phyloP scores from a whole-genome alignment of 2,888 invertebrate genomes.

The Saturnia japonica region DNA sequence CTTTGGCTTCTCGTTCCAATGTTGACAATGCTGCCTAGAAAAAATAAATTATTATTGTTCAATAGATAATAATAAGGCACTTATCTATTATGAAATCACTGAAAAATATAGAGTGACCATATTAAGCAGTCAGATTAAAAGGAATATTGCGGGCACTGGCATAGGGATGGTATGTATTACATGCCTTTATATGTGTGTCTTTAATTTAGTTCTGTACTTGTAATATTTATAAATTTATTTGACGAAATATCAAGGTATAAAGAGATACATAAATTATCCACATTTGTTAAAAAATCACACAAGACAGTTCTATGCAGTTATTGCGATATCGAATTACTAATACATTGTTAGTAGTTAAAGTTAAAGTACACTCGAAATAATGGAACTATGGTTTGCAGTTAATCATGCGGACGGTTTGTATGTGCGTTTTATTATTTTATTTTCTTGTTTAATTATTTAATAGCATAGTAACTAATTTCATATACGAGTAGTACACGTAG shows the following conservation, averaged over 20 bases:
- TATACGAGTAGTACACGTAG: no score
- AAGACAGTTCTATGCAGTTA: neutral
- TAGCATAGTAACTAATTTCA: neutral
- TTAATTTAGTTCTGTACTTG: neutral
- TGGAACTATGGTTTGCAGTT: neutral
- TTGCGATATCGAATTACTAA: neutral
- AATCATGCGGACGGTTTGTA: conserved; percentile 5
- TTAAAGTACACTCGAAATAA: conserved; percentile 11
- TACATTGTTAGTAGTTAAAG: neutral
- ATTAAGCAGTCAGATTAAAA: no score
- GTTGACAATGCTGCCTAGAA: conserved; percentile 73
- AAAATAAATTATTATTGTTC: conserved; percentile 28
- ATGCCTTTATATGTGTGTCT: neutral
- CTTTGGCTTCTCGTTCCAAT: conserved; percentile 80
- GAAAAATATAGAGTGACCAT: neutral
- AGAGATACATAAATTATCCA: neutral
- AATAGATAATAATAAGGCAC: neutral
- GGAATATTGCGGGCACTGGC: no score
- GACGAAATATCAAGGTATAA: neutral
- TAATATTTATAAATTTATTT: neutral
- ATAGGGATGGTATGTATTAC: neutral
- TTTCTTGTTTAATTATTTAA: neutral
- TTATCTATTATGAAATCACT: neutral
- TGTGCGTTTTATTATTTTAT: neutral
- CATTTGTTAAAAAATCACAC: neutral